A percentile compares a stretch with the other conserved stretches of the same genome.
Evolutionary conservation across 2,797 vertebrate species (phyloP).

Genomic region (Poecile montanus): DNA sequence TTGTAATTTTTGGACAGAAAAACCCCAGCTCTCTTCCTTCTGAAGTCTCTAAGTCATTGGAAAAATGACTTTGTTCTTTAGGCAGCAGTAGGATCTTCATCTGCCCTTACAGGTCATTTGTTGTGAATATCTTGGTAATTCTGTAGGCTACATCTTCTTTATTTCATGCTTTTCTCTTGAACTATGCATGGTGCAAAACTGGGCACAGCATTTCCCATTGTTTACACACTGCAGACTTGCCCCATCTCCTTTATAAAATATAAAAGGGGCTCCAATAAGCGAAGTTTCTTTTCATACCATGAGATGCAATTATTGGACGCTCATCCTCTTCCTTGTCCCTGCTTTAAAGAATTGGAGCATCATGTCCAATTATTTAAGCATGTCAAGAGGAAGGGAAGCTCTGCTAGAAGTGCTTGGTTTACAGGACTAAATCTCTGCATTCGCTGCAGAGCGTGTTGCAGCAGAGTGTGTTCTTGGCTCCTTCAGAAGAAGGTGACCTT

Average conservation of each 20-base stretch:
- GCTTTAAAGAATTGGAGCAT: constrained; percentile 20
- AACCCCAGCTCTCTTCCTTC: rapidly evolving
- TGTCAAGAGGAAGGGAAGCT: constrained; percentile 5
- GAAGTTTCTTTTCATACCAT: background rate
- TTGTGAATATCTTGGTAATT: background rate
- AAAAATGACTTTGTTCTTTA: background rate
- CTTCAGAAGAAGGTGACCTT: constrained; percentile 68
- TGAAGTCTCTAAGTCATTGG: background rate
- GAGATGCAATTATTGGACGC: background rate
- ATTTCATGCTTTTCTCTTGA: background rate
- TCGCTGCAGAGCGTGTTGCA: constrained; percentile 9
- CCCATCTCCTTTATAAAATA: background rate
- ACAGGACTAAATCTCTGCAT: constrained; percentile 10
- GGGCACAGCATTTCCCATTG: background rate
- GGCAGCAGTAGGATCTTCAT: background rate
- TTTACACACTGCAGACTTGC: background rate
- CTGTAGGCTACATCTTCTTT: background rate
- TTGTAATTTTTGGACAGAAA: background rate
- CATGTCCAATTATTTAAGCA: constrained; percentile 28
- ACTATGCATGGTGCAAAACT: background rate
- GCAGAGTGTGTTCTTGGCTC: background rate
- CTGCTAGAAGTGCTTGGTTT: constrained; percentile 24
- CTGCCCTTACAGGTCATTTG: background rate
- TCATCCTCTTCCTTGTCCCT: background rate
- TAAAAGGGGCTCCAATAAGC: background rate